A percentile compares a stretch with the other conserved stretches of the same genome.
Evolutionary conservation across 2,888 invertebrate genomes (phyloP).

Genomic region (Ypsolopha sequella): DNA sequence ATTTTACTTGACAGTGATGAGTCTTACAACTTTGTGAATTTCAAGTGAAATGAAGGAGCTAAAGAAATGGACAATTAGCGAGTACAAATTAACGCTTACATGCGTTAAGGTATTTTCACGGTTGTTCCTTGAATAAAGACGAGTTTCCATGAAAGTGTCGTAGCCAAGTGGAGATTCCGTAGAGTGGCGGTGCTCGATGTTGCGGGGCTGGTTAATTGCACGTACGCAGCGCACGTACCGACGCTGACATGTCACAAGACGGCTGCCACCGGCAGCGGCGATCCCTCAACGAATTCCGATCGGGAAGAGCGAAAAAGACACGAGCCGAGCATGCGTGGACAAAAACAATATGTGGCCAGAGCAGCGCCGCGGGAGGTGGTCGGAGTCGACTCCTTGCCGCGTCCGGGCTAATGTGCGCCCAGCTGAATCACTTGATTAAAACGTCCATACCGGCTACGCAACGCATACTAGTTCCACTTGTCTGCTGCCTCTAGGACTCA

Average conservation of each 20-base stretch:
- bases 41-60: not conserved
- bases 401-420: slow-evolving; percentile 22
- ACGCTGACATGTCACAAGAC: slow-evolving; percentile 64
- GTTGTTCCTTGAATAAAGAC: slow-evolving; percentile 53
- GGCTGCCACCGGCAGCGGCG: slow-evolving; percentile 68
- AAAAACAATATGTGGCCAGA: slow-evolving; percentile 45
- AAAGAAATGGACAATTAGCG: slow-evolving; percentile 33
- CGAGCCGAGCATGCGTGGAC: slow-evolving; percentile 57
- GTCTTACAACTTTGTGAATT: not conserved
- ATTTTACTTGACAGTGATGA: too few relatives aligned
- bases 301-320: slow-evolving; percentile 68
- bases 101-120: slow-evolving; percentile 43
- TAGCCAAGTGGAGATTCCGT: slow-evolving; percentile 33
- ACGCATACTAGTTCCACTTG: not conserved
- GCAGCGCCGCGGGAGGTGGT: slow-evolving; percentile 51
- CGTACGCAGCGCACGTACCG: slow-evolving; percentile 62
- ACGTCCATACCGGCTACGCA: slow-evolving; percentile 20
- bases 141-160: slow-evolving; percentile 35
- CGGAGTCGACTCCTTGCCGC: slow-evolving; percentile 18
- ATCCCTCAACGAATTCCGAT: slow-evolving; percentile 66
- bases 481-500: too few relatives aligned
- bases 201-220: slow-evolving; percentile 51
- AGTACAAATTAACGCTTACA: slow-evolving; percentile 36
- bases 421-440: slow-evolving; percentile 42
- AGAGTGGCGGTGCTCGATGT: slow-evolving; percentile 12